Base-by-base conservation (phyloP, 2,113 vertebrate species). In the Buteo buteo region DNA sequence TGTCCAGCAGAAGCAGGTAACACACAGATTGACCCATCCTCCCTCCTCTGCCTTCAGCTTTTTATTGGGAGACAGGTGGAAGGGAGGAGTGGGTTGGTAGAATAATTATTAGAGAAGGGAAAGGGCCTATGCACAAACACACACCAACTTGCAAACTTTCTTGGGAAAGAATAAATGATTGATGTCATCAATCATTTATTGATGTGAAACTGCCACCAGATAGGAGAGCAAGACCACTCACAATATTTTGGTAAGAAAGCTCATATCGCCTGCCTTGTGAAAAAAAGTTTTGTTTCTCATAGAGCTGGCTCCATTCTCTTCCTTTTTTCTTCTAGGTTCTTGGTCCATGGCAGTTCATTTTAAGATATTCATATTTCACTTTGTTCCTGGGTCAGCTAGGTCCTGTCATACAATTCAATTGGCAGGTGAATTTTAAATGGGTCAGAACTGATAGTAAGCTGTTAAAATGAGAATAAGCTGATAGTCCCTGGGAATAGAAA, bases 341-440 rank as follows among this genome's bases (percentile, higher is more conserved):
- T 2, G 0, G 28, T 74, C 21, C 2, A 1, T 44, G 20, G 58
- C 62, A 79, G 83, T 81, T 96, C 55, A 65, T 93, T 90, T n/a
- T 6, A 86, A 66, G 61, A 72, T 69, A 64, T 1, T 28, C 93
- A 84, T 9, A 10, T 66, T 89, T 77, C 70, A 50, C 54, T 94
- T 82, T 69, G 62, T 82, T 97, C 77, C 62, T 64, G 66, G 91
- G 87, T 93, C 89, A 96, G 22, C 26, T 31, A 82, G 81, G 78
- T 82, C 81, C 66, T 76, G 62, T 88, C 94, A 84, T 10, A 79
- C 70, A 82, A 85, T 91, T 85, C 78, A 95, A 73, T 21, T 91
- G 77, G 78, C 89, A 96, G 78, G 81, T 92, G 82, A 95, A 79
- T 96, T 97, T 87, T 91, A 97, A 94, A 87, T 73, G 74, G 96